Base-by-base conservation (phyloP, 1,140 invertebrate genomes). In the Pogonomyrmex barbatus region DNA sequence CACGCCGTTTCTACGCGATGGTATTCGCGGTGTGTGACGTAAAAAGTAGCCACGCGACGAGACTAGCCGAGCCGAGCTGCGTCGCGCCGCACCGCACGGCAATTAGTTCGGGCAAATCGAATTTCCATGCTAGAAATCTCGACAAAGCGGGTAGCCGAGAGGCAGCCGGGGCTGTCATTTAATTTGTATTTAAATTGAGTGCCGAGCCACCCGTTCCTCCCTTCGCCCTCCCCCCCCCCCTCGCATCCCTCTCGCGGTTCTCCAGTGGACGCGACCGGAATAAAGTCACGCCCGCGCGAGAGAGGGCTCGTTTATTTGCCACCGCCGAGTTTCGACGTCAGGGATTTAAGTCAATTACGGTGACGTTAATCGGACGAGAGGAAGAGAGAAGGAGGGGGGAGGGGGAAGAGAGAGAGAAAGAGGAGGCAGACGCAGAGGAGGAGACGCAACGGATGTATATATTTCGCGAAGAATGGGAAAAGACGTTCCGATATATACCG, bases 121-220 rank as follows among this genome's bases (percentile, higher is more conserved):
- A 92, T 90, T 89, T 90, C 71, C 89, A 76, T 86, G 85, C 65
- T 89, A 70, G 88, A 86, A 88, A 88, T 87, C 78, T 87, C 81
- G 60, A 86, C 56, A 77, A 85, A 91, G 50, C 36, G 85, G 77
- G 85, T 71, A 84, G 73, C 63, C 60, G 85, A 81, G 76, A 54
- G 54, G 75, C 83, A 82, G 77, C 56, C 78, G 68, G 56, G 83
- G 82, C 86, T 87, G 79, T 92, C 89, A 88, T 92, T 92, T 92
- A 91, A 92, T 92, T 92, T 91, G 81, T 92, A 92, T 92, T 92
- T 92, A 92, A 92, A 91, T 92, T 90, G 91, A 86, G 83, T 91
- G 87, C 71, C 75, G 68, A 63, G 30, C 63, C 70, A 75, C 60
- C 60, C 60, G 9, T 56, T 17, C 70, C 3, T 1, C 45, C 62